Conservation (phyloP, 2,113 vertebrate genomes). For the Phrynosoma blainvillii region DNA sequence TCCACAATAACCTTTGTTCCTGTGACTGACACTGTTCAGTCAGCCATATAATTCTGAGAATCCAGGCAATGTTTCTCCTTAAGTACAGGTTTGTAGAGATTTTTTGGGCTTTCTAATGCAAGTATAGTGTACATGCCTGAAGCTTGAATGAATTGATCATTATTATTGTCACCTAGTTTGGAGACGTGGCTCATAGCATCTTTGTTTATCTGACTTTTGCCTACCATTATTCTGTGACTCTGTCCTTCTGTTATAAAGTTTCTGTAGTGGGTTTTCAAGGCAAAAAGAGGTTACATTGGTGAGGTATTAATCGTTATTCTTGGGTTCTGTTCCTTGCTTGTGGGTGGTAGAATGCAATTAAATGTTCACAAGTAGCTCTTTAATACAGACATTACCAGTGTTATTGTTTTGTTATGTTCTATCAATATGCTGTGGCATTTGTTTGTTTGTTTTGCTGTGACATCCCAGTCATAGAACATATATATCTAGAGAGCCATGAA, state of each 20-base stretch:
- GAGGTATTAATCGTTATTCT: neutral
- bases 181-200: neutral
- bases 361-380: neutral
- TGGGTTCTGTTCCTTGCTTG: neutral
- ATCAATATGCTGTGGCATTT: neutral
- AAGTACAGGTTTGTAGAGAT: neutral
- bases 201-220: neutral
- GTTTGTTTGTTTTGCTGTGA: neutral
- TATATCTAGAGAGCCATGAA: slow-evolving; percentile 30
- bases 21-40: neutral
- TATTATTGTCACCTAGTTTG: neutral
- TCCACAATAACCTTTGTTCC: neutral
- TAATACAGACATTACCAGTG: neutral
- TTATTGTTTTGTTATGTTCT: neutral
- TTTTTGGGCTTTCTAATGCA: neutral
- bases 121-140: neutral
- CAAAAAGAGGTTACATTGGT: neutral
- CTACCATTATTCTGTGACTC: neutral
- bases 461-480: neutral
- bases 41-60: neutral
- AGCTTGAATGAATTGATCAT: neutral
- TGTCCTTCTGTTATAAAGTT: neutral
- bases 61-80: neutral
- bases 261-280: neutral
- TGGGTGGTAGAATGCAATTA: neutral